Evolutionary conservation across 1,140 invertebrate species (phyloP), one percentile per base, ranked within the genome.

Genomic region (Diabrotica undecimpunctata): DNA sequence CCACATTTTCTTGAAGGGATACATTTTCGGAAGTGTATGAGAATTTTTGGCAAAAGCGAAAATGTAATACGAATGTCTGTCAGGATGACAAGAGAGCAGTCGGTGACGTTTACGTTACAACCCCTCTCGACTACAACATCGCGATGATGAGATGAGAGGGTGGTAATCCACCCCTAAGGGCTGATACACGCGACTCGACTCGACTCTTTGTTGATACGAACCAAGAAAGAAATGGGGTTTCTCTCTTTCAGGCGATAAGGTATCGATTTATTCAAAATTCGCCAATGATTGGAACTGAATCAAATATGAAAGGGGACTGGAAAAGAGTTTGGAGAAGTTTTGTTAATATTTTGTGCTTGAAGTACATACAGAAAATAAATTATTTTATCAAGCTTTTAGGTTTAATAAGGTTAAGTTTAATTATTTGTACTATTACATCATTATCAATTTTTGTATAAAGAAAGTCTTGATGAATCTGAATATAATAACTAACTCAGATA

Each of bases 81-180:
- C 38, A 58, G 54, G 13, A 39, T 58, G 41, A 25, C 54, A 57
- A 51, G 12, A 57, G 46, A 62, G 25, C n/a, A n/a, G 50, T 46
- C 41, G 41, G 41, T 46, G 41, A 46, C 41, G 41, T 46, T 46
- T 12, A 38, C 61, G 36, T 53, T 36, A 35, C 61, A 62, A 62
- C 58, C 61, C 58, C 61, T 53, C 61, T 53, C 61, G 38, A 61
- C 51, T 36, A 41, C 56, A 52, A 54, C 57, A 60, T 35, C 54
- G 62, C 57, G 66, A 67, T 67, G 66, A 67, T 65, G 66, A 67
- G 66, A 64, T 67, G 66, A 67, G 66, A 67, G 66, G 66, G 62
- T 61, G 62, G 62, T 67, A 67, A 67, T 64, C 66, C 62, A 64
- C 12, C 66, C 62, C 57, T 54, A 55, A 54, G 41, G 54, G 66